These are phyloP conservation scores for Brachyistius frenatus DNA, from an alignment of 2,113 vertebrate species.

Conservation along the genomic window DNA sequence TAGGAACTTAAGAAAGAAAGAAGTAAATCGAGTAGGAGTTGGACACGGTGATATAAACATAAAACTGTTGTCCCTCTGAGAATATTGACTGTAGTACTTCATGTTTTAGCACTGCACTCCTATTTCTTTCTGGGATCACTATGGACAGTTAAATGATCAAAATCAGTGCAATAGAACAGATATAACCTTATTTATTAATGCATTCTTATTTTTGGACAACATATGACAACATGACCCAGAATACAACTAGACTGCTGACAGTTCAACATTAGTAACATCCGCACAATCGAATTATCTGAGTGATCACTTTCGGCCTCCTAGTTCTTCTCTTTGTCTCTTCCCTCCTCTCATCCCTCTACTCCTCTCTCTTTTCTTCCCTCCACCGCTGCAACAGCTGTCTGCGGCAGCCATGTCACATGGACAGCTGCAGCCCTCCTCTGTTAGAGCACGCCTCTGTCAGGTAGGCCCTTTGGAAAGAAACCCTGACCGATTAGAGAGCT, in stretches of 20 bases:
- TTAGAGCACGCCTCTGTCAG: conserved; percentile 83
- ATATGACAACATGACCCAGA: not conserved
- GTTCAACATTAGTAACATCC: not conserved
- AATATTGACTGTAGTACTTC: too few relatives aligned
- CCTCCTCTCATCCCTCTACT: conserved; percentile 38
- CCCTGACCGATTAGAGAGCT: not conserved
- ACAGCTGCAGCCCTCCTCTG: conserved; percentile 74
- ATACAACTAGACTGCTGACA: not conserved
- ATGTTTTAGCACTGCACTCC: too few relatives aligned
- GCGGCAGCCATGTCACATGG: conserved; percentile 76
- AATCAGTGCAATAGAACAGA: not conserved
- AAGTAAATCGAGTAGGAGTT: too few relatives aligned
- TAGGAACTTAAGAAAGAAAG: too few relatives aligned
- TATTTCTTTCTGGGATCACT: too few relatives aligned
- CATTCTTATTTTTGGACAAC: not conserved
- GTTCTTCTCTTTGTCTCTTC: conserved; percentile 1
- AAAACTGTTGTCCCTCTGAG: too few relatives aligned
- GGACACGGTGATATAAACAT: too few relatives aligned
- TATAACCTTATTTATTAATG: not conserved
- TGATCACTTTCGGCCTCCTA: not conserved
- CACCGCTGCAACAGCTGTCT: conserved; percentile 79
- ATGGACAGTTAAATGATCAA: not conserved
- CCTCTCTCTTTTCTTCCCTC: conserved; percentile 4
- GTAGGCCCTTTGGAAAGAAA: conserved; percentile 73
- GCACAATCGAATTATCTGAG: not conserved